phyloP scores from a whole-genome alignment of 2,797 vertebrate genomes.

The Gephyroberyx darwinii region DNA sequence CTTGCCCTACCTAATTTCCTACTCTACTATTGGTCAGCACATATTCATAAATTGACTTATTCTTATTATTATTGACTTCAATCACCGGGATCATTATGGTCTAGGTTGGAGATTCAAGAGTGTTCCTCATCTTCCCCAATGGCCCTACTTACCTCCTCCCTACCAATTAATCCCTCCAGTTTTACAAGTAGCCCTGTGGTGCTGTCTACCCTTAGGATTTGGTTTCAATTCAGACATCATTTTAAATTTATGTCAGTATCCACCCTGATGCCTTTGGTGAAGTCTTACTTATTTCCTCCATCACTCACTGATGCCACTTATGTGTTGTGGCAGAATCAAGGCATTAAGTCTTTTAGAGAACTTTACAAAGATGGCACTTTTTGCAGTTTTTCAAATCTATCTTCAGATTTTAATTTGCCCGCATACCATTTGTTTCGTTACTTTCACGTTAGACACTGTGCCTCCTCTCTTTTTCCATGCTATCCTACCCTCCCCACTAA shows the following conservation, averaged over 20 bases:
- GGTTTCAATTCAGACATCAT: background rate
- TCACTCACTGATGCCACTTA: background rate
- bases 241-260: background rate
- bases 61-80: no score
- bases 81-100: background rate
- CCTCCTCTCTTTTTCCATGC: background rate
- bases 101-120: background rate
- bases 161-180: background rate
- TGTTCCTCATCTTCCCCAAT: background rate
- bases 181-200: background rate
- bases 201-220: background rate
- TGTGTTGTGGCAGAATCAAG: background rate
- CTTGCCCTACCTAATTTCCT: background rate
- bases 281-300: background rate
- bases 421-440: background rate
- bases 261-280: background rate
- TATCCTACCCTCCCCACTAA: background rate
- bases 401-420: background rate
- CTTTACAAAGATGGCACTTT: conserved; percentile 1
- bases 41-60: background rate
- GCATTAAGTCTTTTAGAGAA: background rate
- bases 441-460: background rate
- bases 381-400: background rate
- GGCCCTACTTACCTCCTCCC: background rate
- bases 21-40: conserved; percentile 1